These are phyloP conservation scores for Virgularia gustaviana DNA, from an alignment of 92 coral and sea anemone species.

Conservation along the genomic window DNA sequence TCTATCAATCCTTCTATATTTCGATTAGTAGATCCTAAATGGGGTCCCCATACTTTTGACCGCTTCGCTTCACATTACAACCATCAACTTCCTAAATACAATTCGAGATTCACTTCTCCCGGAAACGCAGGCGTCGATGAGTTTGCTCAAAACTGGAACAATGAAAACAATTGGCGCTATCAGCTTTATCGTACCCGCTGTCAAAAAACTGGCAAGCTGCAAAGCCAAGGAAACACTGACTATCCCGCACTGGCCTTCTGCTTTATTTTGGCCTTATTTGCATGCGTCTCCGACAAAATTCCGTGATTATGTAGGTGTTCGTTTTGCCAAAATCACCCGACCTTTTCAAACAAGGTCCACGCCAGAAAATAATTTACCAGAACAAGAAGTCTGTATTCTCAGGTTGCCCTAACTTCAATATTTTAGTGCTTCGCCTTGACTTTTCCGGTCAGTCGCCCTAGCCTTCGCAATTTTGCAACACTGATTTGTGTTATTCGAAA, in stretches of 20 bases:
- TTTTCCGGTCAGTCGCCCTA: no score
- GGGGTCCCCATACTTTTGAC: conserved; percentile 39
- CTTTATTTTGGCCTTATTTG: conserved; percentile 54
- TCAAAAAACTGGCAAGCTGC: conserved; percentile 25
- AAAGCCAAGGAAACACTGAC: conserved; percentile 40
- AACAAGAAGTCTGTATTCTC: no score
- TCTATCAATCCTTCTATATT: conserved; percentile 19
- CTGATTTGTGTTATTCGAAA: no score
- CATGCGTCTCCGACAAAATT: no score
- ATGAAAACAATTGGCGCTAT: conserved; percentile 34
- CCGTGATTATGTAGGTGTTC: no score
- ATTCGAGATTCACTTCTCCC: conserved; percentile 19
- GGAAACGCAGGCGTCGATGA: conserved; percentile 22
- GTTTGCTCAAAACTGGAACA: conserved; percentile 2
- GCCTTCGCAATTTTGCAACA: no score
- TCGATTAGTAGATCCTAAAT: conserved; percentile 18
- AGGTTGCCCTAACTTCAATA: no score
- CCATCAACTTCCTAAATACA: conserved; percentile 19
- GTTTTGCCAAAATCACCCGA: no score
- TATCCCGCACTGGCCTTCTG: conserved; percentile 55
- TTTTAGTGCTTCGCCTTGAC: no score
- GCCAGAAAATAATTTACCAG: no score
- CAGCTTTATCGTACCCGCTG: neutral
- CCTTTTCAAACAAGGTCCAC: no score
- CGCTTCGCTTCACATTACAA: conserved; percentile 9